Evolutionary conservation across 2,888 invertebrate genomes (phyloP), one percentile per base, ranked within the genome.

Genomic region (Pristionchus japonicus): DNA sequence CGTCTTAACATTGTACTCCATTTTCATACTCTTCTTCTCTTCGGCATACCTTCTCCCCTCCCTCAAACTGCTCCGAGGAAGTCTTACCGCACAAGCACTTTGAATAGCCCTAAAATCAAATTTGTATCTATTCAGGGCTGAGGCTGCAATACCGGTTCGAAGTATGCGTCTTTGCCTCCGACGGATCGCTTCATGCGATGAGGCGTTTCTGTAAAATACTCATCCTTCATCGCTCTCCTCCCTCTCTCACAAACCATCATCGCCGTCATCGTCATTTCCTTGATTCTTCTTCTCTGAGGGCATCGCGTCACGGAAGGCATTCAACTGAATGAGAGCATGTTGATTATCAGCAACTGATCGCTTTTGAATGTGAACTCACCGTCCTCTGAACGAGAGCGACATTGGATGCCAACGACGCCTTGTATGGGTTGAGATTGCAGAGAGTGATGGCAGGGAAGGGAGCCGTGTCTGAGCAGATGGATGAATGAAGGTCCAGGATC

Each of bases 401-500:
- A 85, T 90, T 91, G 6, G 90, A 91, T 23, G 93, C 93, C n/a
- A 92, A 84, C 88, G 92, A 93, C 82, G 92, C 92, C 85, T 92
- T 92, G 88, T 93, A 93, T 20, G 93, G 93, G 88, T 93, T 93
- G 37, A 93, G 87, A 57, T 93, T 93, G 89, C 93, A 93, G 15
- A 93, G 83, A 15, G 93, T 93, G 31, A 93, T 93, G 0, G 93
- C 93, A 43, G 93, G 93, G 86, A 93, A 93, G 11, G 93, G 93
- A n/a, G 93, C 92, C 89, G 87, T 87, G 37, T 87, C 87, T 87
- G 47, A 2, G 27, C 3, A 17, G 31, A 47, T 23, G 9, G 15
- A 17, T 82, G 27, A 17, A 82, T 82, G 17, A 27, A 9, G 0
- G n/a, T 43, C 43, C 20, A 70, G 70, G 27, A 27, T 34, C 3